Evolutionary conservation across 92 coral and sea anemone species (phyloP).

Genomic region (Virgularia gustaviana): DNA sequence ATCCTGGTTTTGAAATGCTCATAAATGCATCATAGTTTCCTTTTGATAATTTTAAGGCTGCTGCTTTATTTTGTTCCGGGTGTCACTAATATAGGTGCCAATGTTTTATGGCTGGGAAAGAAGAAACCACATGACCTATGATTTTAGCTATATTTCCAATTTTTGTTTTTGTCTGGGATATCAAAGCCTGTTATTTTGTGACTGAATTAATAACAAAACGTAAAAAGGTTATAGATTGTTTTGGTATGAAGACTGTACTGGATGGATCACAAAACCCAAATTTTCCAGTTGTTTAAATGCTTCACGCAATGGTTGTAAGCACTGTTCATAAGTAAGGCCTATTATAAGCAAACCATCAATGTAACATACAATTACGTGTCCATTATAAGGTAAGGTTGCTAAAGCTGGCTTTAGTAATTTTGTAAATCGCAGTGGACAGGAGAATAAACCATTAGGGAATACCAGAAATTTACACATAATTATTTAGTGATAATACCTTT

Average conservation of each 20-base stretch:
- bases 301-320: neutral
- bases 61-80: constrained; percentile 7
- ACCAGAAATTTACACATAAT: constrained; percentile 51
- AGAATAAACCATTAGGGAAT: constrained; percentile 50
- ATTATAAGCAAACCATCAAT: constrained; percentile 13
- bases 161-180: neutral
- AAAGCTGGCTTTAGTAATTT: constrained; percentile 10
- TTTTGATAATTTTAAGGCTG: neutral
- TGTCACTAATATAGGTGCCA: constrained; percentile 10
- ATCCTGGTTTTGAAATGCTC: neutral
- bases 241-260: constrained; percentile 31
- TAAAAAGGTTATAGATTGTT: constrained; percentile 2
- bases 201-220: neutral
- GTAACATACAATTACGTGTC: constrained; percentile 12
- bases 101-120: constrained; percentile 18
- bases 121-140: constrained; percentile 31
- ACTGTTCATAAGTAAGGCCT: constrained; percentile 5
- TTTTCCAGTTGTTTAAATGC: neutral
- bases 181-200: neutral
- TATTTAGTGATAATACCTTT: too few species aligned
- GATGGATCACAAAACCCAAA: constrained; percentile 22
- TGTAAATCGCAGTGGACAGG: constrained; percentile 18
- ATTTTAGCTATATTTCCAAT: constrained; percentile 30
- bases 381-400: neutral
- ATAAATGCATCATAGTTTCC: constrained; percentile 13